Conservation (phyloP, 2,888 invertebrate genomes). For the Epirrhoe tristata region DNA sequence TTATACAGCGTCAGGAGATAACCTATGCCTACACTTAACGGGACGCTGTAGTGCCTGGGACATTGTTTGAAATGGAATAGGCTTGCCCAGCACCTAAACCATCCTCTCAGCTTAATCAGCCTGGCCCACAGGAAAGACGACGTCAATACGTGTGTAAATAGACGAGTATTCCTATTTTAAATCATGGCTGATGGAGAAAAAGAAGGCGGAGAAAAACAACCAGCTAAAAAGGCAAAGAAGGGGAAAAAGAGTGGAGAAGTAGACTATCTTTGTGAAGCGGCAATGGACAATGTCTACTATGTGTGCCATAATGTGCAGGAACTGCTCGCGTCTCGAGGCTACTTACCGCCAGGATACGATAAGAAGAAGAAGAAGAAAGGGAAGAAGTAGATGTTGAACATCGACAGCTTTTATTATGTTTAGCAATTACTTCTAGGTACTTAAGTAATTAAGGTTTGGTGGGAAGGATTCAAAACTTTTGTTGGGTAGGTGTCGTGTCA, state of each 20-base stretch:
- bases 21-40: too few relatives aligned
- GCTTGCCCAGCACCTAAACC: too few relatives aligned
- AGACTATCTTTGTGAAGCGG: conserved; percentile 93
- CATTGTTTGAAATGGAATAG: too few relatives aligned
- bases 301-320: conserved; percentile 97
- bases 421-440: too few relatives aligned
- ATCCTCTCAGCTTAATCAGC: too few relatives aligned
- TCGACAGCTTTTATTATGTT: too few relatives aligned
- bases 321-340: conserved; percentile 93
- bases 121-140: too few relatives aligned
- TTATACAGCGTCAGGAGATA: too few relatives aligned
- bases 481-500: not conserved
- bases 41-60: too few relatives aligned
- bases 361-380: conserved; percentile 91
- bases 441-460: not conserved
- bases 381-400: conserved; percentile 64
- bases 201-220: conserved; percentile 32
- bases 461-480: not conserved
- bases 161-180: not conserved
- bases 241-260: conserved; percentile 83
- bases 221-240: conserved; percentile 57
- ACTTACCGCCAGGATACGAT: conserved; percentile 94
- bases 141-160: too few relatives aligned
- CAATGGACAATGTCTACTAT: conserved; percentile 97
- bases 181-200: conserved; percentile 28